Base-by-base conservation (phyloP, 2,113 vertebrate genomes). In the Chionodraco myersi region DNA sequence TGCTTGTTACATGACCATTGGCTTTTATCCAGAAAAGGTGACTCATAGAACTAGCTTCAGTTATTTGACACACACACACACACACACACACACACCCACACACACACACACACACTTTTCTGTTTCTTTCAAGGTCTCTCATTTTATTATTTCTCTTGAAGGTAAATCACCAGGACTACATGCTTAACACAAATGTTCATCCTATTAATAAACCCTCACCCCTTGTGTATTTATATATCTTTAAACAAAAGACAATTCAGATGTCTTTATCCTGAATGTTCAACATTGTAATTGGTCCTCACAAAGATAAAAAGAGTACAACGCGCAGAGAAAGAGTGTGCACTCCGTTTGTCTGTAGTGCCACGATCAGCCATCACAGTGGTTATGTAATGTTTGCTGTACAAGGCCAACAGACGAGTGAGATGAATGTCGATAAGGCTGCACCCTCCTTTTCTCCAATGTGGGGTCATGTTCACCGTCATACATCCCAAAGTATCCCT, bases 351-450 rank as follows among this genome's bases (percentile, higher is more conserved):
- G 76, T 63, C 63, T 67, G 61, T 80, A 3, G 36, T 71, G 56
- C 10, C 63, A 78, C 61, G 86, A 76, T 90, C 77, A 71, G 71
- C 64, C 86, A 75, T 90, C 79, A 59, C 59, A n/a, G 53, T 10
- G 41, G 65, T 94, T 93, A 92, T 83, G 74, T 93, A 94, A 94
- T 89, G 71, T 91, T 89, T 88, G 75, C 84, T 83, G 75, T 88
- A 75, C 88, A 41, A 34, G 23, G 76, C 72, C 66, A 75, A 77
- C 82, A 80, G 72, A 77, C 26, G 36, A 71, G 70, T 83, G 77
- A 86, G 69, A 79, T 73, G 86, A 89, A 89, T 88, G 74, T 80
- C 77, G 78, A 82, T 84, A 68, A 89, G 75, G 52, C 72, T 45
- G 21, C 60, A 79, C 66, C 57, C 48, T 47, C 61, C 68, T 76